These are phyloP conservation scores for Drosophila cardini DNA, from an alignment of 1,140 invertebrate genomes.

Conservation along the genomic window DNA sequence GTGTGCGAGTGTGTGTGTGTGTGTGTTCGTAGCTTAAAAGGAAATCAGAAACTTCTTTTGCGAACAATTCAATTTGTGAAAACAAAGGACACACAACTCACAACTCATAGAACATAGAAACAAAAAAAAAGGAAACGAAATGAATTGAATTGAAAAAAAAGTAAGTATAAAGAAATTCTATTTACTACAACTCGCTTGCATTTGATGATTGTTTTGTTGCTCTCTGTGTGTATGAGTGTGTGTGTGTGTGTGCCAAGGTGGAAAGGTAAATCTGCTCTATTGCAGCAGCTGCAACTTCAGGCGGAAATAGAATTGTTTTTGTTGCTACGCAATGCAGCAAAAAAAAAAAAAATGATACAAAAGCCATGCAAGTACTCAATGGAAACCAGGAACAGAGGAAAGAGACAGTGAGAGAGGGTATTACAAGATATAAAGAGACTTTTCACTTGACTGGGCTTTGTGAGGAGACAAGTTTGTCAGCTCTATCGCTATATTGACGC, in stretches of 20 bases:
- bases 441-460: slow-evolving; percentile 11
- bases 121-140: slow-evolving; percentile 44
- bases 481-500: slow-evolving; percentile 18
- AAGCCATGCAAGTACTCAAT: slow-evolving; percentile 38
- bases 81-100: slow-evolving; percentile 44
- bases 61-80: slow-evolving; percentile 58
- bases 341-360: slow-evolving; percentile 1
- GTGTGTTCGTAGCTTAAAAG: slow-evolving; percentile 32
- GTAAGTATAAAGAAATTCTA: slow-evolving; percentile 43
- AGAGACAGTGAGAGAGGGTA: not conserved
- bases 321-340: slow-evolving; percentile 26
- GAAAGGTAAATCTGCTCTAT: slow-evolving; percentile 30
- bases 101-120: slow-evolving; percentile 20
- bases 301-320: slow-evolving; percentile 51
- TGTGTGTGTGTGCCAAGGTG: slow-evolving; percentile 39
- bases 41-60: slow-evolving; percentile 55
- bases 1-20: slow-evolving; percentile 9
- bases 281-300: slow-evolving; percentile 53
- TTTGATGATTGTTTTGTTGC: slow-evolving; percentile 30
- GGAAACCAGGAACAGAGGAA: not conserved
- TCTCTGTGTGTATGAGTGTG: no score
- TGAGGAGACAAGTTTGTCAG: slow-evolving; percentile 8
- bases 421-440: slow-evolving; percentile 1
- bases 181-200: slow-evolving; percentile 41
- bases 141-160: slow-evolving; percentile 43